Base-by-base conservation (phyloP, 2,113 vertebrate genomes). In the Zosterops hypoxanthus region DNA sequence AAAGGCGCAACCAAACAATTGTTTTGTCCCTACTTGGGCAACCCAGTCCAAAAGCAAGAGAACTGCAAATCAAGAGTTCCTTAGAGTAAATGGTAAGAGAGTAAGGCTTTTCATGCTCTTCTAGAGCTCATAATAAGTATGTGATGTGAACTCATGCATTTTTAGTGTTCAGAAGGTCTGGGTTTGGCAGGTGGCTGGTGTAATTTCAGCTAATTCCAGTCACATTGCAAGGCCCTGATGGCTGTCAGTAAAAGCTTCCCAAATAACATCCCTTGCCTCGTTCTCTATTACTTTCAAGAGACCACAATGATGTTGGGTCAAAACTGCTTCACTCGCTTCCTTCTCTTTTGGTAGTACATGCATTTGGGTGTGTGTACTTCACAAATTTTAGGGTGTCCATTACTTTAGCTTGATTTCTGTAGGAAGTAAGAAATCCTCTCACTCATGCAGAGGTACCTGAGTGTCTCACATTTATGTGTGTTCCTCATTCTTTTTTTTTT, bases 221-320 rank as follows among this genome's bases (percentile, higher is more conserved):
- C n/a, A 60, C 16, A 2, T 4, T 79, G 68, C 70, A 68, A 70
- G 42, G 65, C 76, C 24, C 21, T 47, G 56, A 63, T 47, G 29
- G 28, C 25, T 63, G 12, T 42, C 78, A 68, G 42, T 39, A 66
- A 71, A 92, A 36, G 8, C 19, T 13, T 75, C 41, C 25, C 42
- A 81, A 55, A 42, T 26, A 61, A 53, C 18, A 18, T 39, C 23
- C 6, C 15, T 59, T 73, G 13, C 29, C 16, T 73, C 0, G 0
- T 36, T 44, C 31, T 92, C 42, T 4, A 0, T 50, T 64, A 20
- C 24, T 84, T 65, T 68, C 5, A 2, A 55, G 11, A 78, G 19
- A 56, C 11, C 29, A n/a, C 17, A 64, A 1, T 2, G 6, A 41
- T 0, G 4, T 1, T 23, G 41, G 19, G 24, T 64, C 44, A 68